Conservation (phyloP, 2,113 vertebrate genomes). For the Syngnathoides biaculeatus region DNA sequence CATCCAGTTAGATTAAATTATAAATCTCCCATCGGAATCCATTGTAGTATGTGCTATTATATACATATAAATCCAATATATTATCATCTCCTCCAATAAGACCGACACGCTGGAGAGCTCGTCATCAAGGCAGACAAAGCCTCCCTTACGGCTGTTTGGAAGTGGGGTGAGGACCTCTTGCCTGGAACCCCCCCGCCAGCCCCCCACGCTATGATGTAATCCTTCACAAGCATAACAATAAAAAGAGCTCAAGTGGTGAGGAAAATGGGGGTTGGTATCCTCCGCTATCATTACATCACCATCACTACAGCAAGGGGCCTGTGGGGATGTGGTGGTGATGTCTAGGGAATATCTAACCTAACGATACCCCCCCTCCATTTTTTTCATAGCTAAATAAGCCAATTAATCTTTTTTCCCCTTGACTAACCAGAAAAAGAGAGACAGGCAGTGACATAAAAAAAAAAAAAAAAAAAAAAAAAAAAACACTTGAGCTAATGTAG, state of each 20-base stretch:
- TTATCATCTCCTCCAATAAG: background rate
- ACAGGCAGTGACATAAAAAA: conserved; percentile 21
- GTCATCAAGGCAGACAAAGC: conserved; percentile 2
- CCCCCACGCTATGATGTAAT: conserved; percentile 73
- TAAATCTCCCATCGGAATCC: too few species aligned
- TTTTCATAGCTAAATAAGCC: conserved; percentile 36
- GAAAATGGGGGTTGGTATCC: background rate
- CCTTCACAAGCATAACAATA: conserved; percentile 59
- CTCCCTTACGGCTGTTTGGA: background rate
- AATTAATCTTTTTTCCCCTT: conserved; percentile 35
- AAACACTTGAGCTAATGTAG: conserved; percentile 37
- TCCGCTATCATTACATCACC: conserved; percentile 68
- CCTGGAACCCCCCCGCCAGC: conserved; percentile 50
- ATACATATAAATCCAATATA: background rate
- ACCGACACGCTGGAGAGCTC: background rate
- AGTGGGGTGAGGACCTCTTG: conserved; percentile 38
- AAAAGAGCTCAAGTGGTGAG: conserved; percentile 64
- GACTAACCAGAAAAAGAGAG: conserved; percentile 44
- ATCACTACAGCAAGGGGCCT: background rate
- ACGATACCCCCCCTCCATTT: conserved; percentile 23
- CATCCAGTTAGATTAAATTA: too few species aligned
- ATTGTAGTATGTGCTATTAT: too few species aligned
- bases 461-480: conserved; percentile 29
- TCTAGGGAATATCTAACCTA: conserved; percentile 51
- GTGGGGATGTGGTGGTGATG: conserved; percentile 43